Evolutionary conservation across 1,140 invertebrate genomes (phyloP).

Genomic region (Hylaeus anthracinus): DNA sequence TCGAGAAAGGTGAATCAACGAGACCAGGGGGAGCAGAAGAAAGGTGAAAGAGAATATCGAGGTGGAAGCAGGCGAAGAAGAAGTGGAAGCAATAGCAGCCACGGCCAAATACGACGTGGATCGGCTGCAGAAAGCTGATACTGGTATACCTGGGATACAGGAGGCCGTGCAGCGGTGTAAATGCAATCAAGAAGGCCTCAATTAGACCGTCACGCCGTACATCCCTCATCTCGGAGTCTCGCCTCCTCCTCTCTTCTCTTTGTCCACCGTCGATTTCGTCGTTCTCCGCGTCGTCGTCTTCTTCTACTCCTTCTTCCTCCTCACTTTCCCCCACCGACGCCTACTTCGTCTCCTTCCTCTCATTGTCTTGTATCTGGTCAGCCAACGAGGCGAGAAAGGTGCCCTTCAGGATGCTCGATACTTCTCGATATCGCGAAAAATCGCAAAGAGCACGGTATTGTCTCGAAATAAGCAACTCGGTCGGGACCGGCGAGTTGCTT

Average conservation of each 20-base stretch:
- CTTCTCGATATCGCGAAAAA: not conserved
- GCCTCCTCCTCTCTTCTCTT: constrained; percentile 15
- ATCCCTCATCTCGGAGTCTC: constrained; percentile 72
- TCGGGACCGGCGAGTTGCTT: too few relatives aligned
- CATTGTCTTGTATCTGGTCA: constrained; percentile 35
- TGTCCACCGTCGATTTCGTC: constrained; percentile 3
- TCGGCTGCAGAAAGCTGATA: constrained; percentile 48
- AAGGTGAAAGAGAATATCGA: not conserved
- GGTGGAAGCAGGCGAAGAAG: constrained; percentile 10
- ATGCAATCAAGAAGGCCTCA: constrained; percentile 78
- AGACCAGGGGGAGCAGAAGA: not conserved
- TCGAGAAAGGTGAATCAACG: not conserved
- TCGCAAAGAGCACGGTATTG: not conserved
- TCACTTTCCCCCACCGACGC: not conserved
- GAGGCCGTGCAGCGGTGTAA: constrained; percentile 74
- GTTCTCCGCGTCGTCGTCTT: not conserved
- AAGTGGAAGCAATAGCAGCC: constrained; percentile 43
- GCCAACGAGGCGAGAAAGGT: not conserved
- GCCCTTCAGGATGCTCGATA: not conserved
- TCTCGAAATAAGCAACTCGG: too few relatives aligned
- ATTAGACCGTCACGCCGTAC: constrained; percentile 77
- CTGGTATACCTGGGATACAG: constrained; percentile 65
- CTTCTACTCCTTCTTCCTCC: not conserved
- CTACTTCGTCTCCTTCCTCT: not conserved
- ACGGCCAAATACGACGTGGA: constrained; percentile 47